phyloP scores from a whole-genome alignment of 2,888 invertebrate species.

The Spisula subtruncata region DNA sequence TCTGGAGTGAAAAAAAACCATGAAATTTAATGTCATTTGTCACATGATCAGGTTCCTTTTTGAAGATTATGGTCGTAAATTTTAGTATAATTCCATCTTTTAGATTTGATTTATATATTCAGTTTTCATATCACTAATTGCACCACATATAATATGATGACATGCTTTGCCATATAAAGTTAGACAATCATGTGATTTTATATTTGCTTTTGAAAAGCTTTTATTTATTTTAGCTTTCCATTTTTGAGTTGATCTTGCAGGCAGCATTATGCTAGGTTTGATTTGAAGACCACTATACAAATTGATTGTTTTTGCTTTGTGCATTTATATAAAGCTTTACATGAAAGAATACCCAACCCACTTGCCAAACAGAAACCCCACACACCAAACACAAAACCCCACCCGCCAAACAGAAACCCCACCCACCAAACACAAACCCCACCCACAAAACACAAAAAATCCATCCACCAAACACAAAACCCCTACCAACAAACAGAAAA shows the following conservation, averaged over 20 bases:
- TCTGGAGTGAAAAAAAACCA: not conserved
- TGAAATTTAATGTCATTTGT: not conserved
- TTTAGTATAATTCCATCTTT: not conserved
- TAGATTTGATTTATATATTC: not conserved
- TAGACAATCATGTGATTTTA: not conserved
- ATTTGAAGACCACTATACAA: not conserved
- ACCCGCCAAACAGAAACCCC: too few species aligned
- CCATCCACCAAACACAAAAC: too few species aligned
- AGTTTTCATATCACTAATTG: not conserved
- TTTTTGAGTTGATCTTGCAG: not conserved
- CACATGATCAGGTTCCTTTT: not conserved
- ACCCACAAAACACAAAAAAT: too few species aligned
- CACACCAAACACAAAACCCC: too few species aligned
- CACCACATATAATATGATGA: too few species aligned
- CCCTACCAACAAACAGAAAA: too few species aligned
- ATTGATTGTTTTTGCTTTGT: not conserved
- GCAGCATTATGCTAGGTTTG: not conserved
- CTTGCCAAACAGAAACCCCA: too few species aligned
- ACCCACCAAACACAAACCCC: too few species aligned
- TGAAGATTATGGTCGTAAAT: not conserved
- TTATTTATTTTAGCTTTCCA: not conserved
- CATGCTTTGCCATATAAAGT: not conserved
- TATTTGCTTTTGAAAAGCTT: conserved; percentile 16
- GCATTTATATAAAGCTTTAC: too few species aligned
- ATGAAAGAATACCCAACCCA: too few species aligned